Base-by-base conservation (phyloP, 2,113 vertebrate genomes). In the Lethenteron reissneri region DNA sequence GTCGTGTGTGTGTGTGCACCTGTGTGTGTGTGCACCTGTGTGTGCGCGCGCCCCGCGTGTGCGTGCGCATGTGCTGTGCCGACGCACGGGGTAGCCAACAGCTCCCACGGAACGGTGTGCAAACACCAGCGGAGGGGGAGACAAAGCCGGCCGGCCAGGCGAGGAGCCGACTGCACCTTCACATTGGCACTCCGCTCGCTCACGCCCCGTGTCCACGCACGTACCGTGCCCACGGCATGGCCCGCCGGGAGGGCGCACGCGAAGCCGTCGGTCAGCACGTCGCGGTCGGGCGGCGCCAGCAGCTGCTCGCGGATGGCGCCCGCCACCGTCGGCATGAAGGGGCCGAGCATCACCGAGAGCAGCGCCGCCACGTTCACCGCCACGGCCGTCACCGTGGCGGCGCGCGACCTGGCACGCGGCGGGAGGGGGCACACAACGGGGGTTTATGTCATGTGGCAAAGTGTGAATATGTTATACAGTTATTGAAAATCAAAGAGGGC, bases 261-360 rank as follows among this genome's bases (percentile, higher is more conserved):
- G 73, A 96, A 94, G 73, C 75, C 9, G 56, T 79, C 60, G 71
- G 73, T 74, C 74, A 91, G 82, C 70, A 83, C 70, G 0, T 71
- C 75, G 72, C 80, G 81, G 58, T 78, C 77, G 0, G 75, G 72
- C 2, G 81, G 79, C 10, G 87, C 82, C 12, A 85, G 80, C 70
- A 97, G 82, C 77, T 96, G 92, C 15, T 72, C 74, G 74, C 87
- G 83, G 81, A 97, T 94, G 74, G 84, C 82, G 2, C 77, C 71
- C 69, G 89, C 88, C 74, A 91, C 74, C 0, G 79, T 75, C 1
- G 92, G 92, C 88, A 96, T 89, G 79, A 88, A 97, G 1, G 92
- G 92, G 77, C 83, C 81, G 3, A 95, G 75, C 82, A 95, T 82
- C 70, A 84, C 77, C 0, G 90, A 88, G 57, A 95, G 79, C 73